phyloP scores from a whole-genome alignment of 2,888 invertebrate genomes.

The Meloe dianella region DNA sequence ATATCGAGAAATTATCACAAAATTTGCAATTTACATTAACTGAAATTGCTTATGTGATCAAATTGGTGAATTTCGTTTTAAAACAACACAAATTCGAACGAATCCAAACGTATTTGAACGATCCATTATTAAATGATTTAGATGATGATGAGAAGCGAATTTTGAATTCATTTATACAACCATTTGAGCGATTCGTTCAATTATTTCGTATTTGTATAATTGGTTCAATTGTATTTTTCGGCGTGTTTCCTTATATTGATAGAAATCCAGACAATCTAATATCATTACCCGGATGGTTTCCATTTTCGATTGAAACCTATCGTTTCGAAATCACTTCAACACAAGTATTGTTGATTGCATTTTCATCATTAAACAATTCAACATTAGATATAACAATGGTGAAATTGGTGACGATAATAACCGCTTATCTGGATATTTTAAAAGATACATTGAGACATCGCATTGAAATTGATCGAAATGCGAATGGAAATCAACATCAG shows the following conservation, averaged over 20 bases:
- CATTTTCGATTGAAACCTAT: slow-evolving; percentile 32
- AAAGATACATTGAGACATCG: slow-evolving; percentile 32
- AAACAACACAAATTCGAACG: slow-evolving; percentile 26
- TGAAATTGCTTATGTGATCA: slow-evolving; percentile 35
- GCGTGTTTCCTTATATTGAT: slow-evolving; percentile 34
- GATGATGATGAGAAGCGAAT: slow-evolving; percentile 24
- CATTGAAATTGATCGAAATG: neutral
- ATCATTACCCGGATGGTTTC: slow-evolving; percentile 40
- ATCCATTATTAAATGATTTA: slow-evolving; percentile 28
- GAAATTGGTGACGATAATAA: slow-evolving; percentile 35
- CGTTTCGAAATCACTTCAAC: slow-evolving; percentile 25
- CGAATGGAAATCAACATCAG: neutral
- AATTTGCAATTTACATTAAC: slow-evolving; percentile 37
- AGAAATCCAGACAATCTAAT: slow-evolving; percentile 32
- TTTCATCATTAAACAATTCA: slow-evolving; percentile 35
- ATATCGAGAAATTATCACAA: slow-evolving; percentile 33
- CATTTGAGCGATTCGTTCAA: slow-evolving; percentile 18
- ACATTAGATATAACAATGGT: slow-evolving; percentile 36
- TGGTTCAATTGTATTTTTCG: slow-evolving; percentile 32
- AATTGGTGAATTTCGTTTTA: slow-evolving; percentile 34
- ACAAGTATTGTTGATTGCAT: slow-evolving; percentile 30
- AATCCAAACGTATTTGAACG: slow-evolving; percentile 28
- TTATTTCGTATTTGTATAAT: slow-evolving; percentile 30
- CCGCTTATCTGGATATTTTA: slow-evolving; percentile 35
- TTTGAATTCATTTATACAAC: slow-evolving; percentile 23